Conservation (phyloP, 1,140 invertebrate species). For the Diabrotica virgifera region DNA sequence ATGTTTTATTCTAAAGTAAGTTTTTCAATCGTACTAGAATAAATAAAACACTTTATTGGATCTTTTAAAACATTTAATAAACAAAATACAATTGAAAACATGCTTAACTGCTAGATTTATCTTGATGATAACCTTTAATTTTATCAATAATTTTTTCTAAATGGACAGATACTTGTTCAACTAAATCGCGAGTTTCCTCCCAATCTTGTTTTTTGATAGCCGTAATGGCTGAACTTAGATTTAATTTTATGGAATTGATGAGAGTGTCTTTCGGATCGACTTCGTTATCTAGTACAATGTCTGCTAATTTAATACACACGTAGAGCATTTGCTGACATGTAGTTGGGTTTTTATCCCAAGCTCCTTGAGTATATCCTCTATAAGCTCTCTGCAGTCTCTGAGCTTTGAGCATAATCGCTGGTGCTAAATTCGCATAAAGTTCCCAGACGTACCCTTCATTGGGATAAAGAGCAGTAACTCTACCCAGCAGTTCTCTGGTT, state of each 20-base stretch:
- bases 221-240: conserved; percentile 39
- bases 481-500: conserved; percentile 74
- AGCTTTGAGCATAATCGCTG: conserved; percentile 56
- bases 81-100: too few relatives aligned
- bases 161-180: conserved; percentile 23
- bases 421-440: conserved; percentile 71
- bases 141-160: conserved; percentile 32
- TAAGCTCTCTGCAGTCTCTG: conserved; percentile 64
- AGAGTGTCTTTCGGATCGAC: conserved; percentile 37
- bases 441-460: conserved; percentile 75
- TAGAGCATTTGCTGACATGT: conserved; percentile 50
- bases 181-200: conserved; percentile 29
- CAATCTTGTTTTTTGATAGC: conserved; percentile 40
- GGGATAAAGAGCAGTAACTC: conserved; percentile 67
- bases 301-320: conserved; percentile 41
- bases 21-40: too few relatives aligned
- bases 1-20: too few relatives aligned
- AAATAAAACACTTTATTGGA: too few relatives aligned
- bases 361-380: conserved; percentile 57
- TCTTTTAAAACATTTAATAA: too few relatives aligned
- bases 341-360: conserved; percentile 60
- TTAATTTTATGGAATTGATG: conserved; percentile 42
- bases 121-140: conserved; percentile 18
- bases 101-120: too few relatives aligned
- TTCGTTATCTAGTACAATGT: conserved; percentile 36